A percentile compares a stretch with the other conserved stretches of the same genome.
These are phyloP conservation scores for Octopus sinensis DNA, from an alignment of 1,140 invertebrate species.

Conservation along the genomic window DNA sequence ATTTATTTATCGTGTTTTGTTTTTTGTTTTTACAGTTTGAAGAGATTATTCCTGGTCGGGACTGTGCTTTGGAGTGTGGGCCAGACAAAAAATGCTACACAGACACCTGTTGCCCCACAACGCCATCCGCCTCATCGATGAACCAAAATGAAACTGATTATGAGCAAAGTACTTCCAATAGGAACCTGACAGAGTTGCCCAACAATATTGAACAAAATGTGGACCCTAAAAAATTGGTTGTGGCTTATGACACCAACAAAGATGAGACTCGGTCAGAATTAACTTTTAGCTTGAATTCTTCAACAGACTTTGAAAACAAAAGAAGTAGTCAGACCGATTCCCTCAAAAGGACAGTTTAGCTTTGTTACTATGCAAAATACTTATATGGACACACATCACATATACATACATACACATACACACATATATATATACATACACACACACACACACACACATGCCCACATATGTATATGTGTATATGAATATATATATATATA, in stretches of 20 bases:
- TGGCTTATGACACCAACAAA: background rate
- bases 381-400: too few species aligned
- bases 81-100: conserved; percentile 44
- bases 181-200: background rate
- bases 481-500: too few species aligned
- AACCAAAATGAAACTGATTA: background rate
- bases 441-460: too few species aligned
- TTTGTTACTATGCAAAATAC: too few species aligned
- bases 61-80: conserved; percentile 45
- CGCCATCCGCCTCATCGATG: background rate
- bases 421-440: too few species aligned
- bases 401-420: too few species aligned
- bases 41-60: conserved; percentile 10
- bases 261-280: background rate
- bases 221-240: background rate
- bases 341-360: too few species aligned
- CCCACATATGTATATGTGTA: too few species aligned
- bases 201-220: background rate
- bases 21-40: conserved; percentile 21
- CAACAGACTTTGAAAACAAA: too few species aligned
- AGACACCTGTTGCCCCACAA: conserved; percentile 43
- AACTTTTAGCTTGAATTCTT: too few species aligned
- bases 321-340: too few species aligned
- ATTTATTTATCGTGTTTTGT: background rate
- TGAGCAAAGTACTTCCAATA: background rate